A percentile compares a stretch with the other conserved stretches of the same genome.
phyloP scores from a whole-genome alignment of 2,797 vertebrate genomes.

The Dallia pectoralis region DNA sequence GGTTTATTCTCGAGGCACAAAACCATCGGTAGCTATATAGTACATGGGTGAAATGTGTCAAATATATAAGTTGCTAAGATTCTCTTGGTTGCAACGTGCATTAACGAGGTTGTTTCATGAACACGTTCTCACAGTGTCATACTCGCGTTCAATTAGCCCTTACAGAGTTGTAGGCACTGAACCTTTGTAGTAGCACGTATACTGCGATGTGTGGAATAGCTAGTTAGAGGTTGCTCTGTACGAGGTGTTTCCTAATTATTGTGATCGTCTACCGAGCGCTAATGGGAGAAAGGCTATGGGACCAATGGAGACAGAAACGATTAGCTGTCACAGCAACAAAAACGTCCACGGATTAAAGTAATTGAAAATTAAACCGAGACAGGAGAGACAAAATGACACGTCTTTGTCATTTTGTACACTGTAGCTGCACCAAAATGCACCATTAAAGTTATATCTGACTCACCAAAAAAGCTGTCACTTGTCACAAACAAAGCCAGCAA shows the following conservation, averaged over 20 bases:
- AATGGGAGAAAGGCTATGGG: conserved; percentile 41
- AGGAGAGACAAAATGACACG: conserved; percentile 35
- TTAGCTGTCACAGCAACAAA: conserved; percentile 26
- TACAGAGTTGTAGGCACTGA: conserved; percentile 30
- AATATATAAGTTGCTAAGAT: not conserved
- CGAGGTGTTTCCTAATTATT: conserved; percentile 31
- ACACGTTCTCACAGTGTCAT: too few species aligned
- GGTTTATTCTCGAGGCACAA: not conserved
- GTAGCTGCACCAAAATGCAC: conserved; percentile 28
- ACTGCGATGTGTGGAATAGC: not conserved
- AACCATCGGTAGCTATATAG: not conserved
- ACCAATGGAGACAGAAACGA: conserved; percentile 32
- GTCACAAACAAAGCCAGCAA: conserved; percentile 33
- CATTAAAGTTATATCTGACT: not conserved
- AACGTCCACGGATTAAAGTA: conserved; percentile 35
- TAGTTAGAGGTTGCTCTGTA: not conserved
- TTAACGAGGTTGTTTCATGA: not conserved
- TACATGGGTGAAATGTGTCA: not conserved
- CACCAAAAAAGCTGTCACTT: conserved; percentile 17
- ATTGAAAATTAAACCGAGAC: conserved; percentile 38
- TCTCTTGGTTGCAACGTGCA: not conserved
- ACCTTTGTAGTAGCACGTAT: not conserved
- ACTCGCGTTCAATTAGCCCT: conserved; percentile 41
- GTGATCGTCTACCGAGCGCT: conserved; percentile 34
- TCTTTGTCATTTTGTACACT: conserved; percentile 18